Conservation (phyloP, 2,888 invertebrate genomes). For the Pedicia rivosa region DNA sequence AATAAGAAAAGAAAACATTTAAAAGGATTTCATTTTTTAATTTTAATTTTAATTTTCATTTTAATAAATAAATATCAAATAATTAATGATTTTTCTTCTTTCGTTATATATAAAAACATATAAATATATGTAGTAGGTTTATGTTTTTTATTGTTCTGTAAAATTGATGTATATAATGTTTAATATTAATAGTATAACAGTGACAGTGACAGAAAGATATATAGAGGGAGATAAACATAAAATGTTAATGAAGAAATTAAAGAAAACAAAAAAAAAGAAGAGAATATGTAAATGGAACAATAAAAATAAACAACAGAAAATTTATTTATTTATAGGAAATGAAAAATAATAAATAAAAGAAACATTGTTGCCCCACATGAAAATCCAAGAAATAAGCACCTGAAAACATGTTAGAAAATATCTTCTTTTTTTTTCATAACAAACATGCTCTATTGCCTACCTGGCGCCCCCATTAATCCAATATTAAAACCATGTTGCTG, state of each 20-base stretch:
- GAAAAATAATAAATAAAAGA: background rate
- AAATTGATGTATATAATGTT: no score
- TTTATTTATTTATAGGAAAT: background rate
- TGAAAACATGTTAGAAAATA: constrained; percentile 9
- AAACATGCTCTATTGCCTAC: constrained; percentile 31
- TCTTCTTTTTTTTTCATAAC: background rate
- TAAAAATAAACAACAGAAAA: background rate
- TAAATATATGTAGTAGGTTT: no score
- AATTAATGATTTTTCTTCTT: no score
- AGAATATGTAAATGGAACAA: background rate
- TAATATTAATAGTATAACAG: no score
- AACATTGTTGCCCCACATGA: background rate
- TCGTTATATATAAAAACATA: no score
- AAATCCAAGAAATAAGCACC: constrained; percentile 11
- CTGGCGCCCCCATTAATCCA: constrained; percentile 16
- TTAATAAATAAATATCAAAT: no score
- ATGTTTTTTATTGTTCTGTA: no score
- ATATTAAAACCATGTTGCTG: constrained; percentile 7
- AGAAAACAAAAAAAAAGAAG: background rate
- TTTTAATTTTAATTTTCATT: no score
- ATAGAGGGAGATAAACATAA: no score
- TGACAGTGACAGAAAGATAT: no score
- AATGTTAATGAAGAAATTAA: background rate
- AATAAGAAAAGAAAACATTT: no score
- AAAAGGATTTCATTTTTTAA: no score